Percentiles rank a stretch among this genome's conserved stretches.
These are phyloP conservation scores for Perca fluviatilis DNA, from an alignment of 2,113 vertebrate species.

Conservation along the genomic window DNA sequence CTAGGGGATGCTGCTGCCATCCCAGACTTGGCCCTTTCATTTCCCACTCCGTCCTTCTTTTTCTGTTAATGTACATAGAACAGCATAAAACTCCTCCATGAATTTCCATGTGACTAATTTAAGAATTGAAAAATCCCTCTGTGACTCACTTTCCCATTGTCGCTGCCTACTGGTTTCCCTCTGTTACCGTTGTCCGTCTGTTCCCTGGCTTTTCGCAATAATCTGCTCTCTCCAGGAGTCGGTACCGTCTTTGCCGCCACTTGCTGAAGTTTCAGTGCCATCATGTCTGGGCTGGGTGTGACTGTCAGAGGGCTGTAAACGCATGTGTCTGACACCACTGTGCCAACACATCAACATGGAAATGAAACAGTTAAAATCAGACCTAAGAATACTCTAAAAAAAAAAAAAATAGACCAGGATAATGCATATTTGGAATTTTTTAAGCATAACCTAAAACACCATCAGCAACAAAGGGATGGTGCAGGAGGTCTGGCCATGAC, in stretches of 20 bases:
- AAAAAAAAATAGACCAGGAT: background rate
- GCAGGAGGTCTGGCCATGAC: conserved; percentile 93
- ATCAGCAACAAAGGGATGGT: conserved; percentile 94
- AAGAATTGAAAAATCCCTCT: background rate
- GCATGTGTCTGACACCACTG: conserved; percentile 85
- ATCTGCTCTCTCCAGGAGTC: conserved; percentile 80
- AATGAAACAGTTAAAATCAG: background rate
- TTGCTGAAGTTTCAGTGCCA: conserved; percentile 90
- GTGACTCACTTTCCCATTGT: conserved; percentile 31
- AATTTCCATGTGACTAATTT: background rate
- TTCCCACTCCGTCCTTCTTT: conserved; percentile 41
- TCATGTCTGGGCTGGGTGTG: conserved; percentile 86
- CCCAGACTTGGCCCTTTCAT: conserved; percentile 41
- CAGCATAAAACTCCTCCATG: background rate
- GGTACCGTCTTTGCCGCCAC: conserved; percentile 79
- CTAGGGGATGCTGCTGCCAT: conserved; percentile 45
- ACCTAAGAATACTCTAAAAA: background rate
- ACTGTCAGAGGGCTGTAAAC: conserved; percentile 89
- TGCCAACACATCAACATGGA: background rate
- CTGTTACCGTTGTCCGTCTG: conserved; percentile 77
- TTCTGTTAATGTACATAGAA: conserved; percentile 45
- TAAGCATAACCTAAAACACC: conserved; percentile 87
- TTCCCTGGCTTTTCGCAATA: conserved; percentile 86
- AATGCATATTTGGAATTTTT: background rate
- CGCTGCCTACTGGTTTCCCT: conserved; percentile 73